Conservation (phyloP, 2,113 vertebrate species). For the Miniopterus natalensis region DNA sequence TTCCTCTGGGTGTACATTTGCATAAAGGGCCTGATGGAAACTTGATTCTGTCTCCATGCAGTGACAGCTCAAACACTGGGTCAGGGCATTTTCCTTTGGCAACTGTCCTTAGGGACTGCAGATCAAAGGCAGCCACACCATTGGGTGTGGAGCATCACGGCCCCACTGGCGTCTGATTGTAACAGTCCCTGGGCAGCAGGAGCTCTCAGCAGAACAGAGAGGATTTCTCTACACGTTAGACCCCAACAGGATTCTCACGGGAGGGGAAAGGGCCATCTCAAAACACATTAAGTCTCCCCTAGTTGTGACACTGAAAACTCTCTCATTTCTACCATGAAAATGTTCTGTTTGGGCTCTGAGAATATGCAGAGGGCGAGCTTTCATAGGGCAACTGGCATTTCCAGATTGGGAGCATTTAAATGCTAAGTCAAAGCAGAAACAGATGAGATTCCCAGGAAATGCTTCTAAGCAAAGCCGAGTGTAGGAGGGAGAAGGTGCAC, state of each 20-base stretch:
- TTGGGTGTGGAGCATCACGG: neutral
- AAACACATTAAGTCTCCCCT: neutral
- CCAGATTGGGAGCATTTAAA: neutral
- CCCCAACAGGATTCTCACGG: neutral
- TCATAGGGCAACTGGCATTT: neutral
- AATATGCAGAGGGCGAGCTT: neutral
- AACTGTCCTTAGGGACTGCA: neutral
- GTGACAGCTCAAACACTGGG: neutral
- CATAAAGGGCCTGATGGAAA: neutral
- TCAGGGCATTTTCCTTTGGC: neutral
- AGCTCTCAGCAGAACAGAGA: neutral
- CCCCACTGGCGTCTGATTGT: neutral
- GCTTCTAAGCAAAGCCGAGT: neutral
- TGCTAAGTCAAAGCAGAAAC: neutral
- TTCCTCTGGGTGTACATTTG: neutral
- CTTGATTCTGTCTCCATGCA: neutral
- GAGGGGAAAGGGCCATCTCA: neutral
- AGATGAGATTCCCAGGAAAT: neutral
- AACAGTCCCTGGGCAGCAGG: neutral
- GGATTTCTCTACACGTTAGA: neutral
- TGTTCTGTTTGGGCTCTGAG: slow-evolving; percentile 1
- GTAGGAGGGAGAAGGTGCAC: neutral
- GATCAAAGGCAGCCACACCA: neutral
- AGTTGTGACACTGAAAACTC: neutral
- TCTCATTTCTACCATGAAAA: slow-evolving; percentile 13